phyloP scores from a whole-genome alignment of 2,113 vertebrate species.

The Excalfactoria chinensis region DNA sequence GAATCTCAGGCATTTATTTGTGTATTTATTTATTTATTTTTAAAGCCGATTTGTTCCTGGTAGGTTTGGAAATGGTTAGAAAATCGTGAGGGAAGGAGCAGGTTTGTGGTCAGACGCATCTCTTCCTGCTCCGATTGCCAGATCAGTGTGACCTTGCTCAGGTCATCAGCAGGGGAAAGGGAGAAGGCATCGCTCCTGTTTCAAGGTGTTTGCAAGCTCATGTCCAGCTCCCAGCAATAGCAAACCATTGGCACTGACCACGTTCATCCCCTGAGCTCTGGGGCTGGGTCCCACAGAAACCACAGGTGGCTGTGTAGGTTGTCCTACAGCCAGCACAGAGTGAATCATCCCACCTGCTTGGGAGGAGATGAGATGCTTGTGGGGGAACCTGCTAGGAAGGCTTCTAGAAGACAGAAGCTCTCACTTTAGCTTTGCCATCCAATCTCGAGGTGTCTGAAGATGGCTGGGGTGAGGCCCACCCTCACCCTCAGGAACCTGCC shows the following conservation, averaged over 20 bases:
- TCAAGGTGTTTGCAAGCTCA: neutral
- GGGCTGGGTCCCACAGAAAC: neutral
- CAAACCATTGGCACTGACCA: neutral
- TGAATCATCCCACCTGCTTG: neutral
- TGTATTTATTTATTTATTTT: neutral
- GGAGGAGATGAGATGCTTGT: neutral
- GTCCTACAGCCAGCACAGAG: neutral
- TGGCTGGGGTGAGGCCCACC: neutral
- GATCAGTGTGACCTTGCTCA: neutral
- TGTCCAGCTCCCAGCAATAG: neutral
- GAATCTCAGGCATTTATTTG: neutral
- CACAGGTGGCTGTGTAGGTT: neutral
- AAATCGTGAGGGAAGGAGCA: neutral
- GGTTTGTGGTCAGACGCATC: neutral
- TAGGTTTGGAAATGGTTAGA: neutral
- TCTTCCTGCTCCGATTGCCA: slow-evolving; percentile 44
- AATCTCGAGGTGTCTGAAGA: neutral
- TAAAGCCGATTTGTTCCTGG: neutral
- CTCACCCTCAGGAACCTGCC: neutral
- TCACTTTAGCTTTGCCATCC: neutral
- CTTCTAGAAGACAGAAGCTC: neutral
- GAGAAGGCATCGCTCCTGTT: neutral
- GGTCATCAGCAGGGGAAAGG: neutral
- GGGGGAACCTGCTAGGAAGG: neutral
- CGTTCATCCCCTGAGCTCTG: neutral